A percentile compares a stretch with the other conserved stretches of the same genome.
Evolutionary conservation across 2,888 invertebrate species (phyloP).

Genomic region (Amphipyra berbera): DNA sequence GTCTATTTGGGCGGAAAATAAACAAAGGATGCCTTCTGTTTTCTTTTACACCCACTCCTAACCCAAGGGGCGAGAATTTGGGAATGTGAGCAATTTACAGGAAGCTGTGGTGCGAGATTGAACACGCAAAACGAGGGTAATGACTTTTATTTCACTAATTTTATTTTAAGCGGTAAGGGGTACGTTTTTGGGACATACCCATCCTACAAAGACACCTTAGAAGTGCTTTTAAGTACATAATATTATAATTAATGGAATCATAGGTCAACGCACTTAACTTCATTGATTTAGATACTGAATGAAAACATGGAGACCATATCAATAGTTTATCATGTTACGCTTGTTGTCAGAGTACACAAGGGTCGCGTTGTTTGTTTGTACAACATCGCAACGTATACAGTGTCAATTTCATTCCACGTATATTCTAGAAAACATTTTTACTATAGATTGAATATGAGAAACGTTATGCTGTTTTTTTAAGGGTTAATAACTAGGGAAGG

Average conservation of each 20-base stretch:
- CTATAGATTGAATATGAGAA: not conserved
- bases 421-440: not conserved
- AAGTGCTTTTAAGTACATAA: too few species aligned
- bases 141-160: too few species aligned
- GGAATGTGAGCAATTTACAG: slow-evolving; percentile 38
- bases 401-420: slow-evolving; percentile 32
- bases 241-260: not conserved
- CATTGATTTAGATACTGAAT: slow-evolving; percentile 7
- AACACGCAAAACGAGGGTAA: slow-evolving; percentile 27
- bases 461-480: too few species aligned
- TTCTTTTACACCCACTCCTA: slow-evolving; percentile 30
- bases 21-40: slow-evolving; percentile 29
- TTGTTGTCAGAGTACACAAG: slow-evolving; percentile 41
- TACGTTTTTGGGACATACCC: not conserved
- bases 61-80: slow-evolving; percentile 34
- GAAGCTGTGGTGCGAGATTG: slow-evolving; percentile 42
- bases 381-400: slow-evolving; percentile 26
- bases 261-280: not conserved
- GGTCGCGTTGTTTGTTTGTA: slow-evolving; percentile 22
- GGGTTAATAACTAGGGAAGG: too few species aligned
- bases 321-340: slow-evolving; percentile 40
- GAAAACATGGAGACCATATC: slow-evolving; percentile 13
- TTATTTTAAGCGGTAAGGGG: too few species aligned
- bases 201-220: too few species aligned
- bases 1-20: slow-evolving; percentile 32